Base-by-base conservation (phyloP, 2,888 invertebrate species). In the Acanthosoma haemorrhoidale region DNA sequence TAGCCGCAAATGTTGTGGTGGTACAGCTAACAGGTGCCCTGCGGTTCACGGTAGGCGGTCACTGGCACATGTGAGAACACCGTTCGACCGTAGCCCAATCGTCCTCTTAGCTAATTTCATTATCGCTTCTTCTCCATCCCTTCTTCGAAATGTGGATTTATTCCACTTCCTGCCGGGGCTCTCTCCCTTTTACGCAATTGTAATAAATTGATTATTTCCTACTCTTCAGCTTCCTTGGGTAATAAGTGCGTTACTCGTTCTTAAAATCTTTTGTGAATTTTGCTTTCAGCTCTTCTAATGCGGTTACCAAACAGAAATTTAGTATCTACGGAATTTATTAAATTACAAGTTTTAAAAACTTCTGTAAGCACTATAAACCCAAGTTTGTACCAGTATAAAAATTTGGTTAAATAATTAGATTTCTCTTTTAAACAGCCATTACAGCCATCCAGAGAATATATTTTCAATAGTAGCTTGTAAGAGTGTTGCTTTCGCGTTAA, bases 171-270 rank as follows among this genome's bases (percentile, higher is more conserved):
- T 25, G 2, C 41, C 41, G 16, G 16, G 39, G 39, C 41, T 43
- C 51, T 18, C 25, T 21, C n/a, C n/a, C n/a, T n/a, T n/a, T n/a
- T n/a, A 51, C 29, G n/a, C 51, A 51, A 51, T 51, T 51, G 29
- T 51, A 13, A 25, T 51, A 51, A 51, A 51, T 51, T 51, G 51
- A 25, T 51, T n/a, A 21, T 51, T 51, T 51, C 51, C 51, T 51
- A 25, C 51, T 51, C 51, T 25, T 43, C 43, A 13, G 16, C 41
- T 51, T 51, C 51, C 51, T 21, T 25, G n/a, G 13, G 51, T 51
- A 51, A 51, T 51, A 21, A 51, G 29, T 25, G 25, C 25, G 29
- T 51, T 51, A 51, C 25, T 25, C 51, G 21, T 51, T 51, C 51
- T 51, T 51, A 21, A 18, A 51, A 51, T 25, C 25, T 51, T 51